Evolutionary conservation across 2,113 vertebrate species (phyloP).

Genomic region (Chamaea fasciata): DNA sequence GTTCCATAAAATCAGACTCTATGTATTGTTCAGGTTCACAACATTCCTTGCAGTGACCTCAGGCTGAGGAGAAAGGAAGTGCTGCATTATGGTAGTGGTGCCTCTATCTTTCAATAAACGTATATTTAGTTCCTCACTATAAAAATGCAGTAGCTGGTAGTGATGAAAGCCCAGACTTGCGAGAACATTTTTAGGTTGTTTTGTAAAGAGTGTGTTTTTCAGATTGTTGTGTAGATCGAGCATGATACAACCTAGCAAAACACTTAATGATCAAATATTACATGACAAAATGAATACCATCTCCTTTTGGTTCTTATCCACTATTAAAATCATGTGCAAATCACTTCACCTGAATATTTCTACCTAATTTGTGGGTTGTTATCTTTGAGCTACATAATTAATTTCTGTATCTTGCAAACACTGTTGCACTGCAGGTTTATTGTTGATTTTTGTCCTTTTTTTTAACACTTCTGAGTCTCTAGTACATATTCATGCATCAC

Average conservation of each 20-base stretch:
- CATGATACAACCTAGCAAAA: neutral
- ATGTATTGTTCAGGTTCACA: conserved; percentile 16
- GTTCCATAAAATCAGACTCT: conserved; percentile 54
- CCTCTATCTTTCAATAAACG: neutral
- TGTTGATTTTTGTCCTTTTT: neutral
- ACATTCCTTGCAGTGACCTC: conserved; percentile 42
- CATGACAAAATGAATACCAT: neutral
- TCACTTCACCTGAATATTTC: conserved; percentile 51
- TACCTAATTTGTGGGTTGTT: conserved; percentile 33
- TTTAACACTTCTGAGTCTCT: neutral
- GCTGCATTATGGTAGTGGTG: neutral
- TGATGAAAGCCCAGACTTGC: neutral
- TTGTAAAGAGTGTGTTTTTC: neutral
- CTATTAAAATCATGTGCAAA: conserved; percentile 31
- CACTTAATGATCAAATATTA: conserved; percentile 25
- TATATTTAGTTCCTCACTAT: neutral
- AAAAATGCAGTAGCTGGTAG: neutral
- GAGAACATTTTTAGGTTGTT: neutral
- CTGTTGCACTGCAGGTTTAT: neutral
- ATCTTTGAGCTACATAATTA: conserved; percentile 29
- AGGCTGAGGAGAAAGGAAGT: neutral
- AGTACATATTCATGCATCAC: neutral
- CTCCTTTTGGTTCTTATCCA: conserved; percentile 18
- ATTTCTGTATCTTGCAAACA: conserved; percentile 28
- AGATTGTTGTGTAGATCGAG: neutral